Conservation (phyloP, 2,113 vertebrate species). For the Lampris megalopsis region DNA sequence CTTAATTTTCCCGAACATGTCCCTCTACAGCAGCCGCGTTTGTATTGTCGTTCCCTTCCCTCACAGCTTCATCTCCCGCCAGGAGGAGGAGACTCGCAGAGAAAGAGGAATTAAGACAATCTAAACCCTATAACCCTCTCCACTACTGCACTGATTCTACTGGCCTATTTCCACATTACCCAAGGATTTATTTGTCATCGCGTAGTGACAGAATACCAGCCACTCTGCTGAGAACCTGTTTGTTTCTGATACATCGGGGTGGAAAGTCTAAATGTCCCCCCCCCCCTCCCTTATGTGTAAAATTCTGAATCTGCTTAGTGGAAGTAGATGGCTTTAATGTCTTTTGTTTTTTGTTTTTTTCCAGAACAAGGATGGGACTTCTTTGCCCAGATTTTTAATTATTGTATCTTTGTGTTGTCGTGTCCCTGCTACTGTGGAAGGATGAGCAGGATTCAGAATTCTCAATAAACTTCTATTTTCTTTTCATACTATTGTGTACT, state of each 20-base stretch:
- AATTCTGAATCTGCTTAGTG: constrained; percentile 41
- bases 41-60: constrained; percentile 9
- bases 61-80: constrained; percentile 22
- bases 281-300: neutral
- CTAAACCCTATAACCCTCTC: constrained; percentile 62
- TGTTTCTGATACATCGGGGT: constrained; percentile 25
- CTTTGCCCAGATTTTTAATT: constrained; percentile 69
- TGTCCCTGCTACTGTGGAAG: constrained; percentile 71
- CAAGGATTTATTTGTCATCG: constrained; percentile 60
- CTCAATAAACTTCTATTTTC: constrained; percentile 86
- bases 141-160: constrained; percentile 50
- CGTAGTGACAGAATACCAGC: constrained; percentile 51
- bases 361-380: constrained; percentile 64
- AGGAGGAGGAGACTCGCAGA: constrained; percentile 31
- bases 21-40: constrained; percentile 2
- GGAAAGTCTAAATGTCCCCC: constrained; percentile 3
- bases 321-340: constrained; percentile 28
- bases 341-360: constrained; percentile 35
- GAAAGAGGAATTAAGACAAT: constrained; percentile 56
- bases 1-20: constrained; percentile 14
- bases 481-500: constrained; percentile 66
- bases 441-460: constrained; percentile 80
- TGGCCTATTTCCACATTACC: constrained; percentile 47
- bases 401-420: constrained; percentile 53
- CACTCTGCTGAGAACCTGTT: constrained; percentile 17